Conservation (phyloP, 2,113 vertebrate species). For the Oreotrochilus melanogaster region DNA sequence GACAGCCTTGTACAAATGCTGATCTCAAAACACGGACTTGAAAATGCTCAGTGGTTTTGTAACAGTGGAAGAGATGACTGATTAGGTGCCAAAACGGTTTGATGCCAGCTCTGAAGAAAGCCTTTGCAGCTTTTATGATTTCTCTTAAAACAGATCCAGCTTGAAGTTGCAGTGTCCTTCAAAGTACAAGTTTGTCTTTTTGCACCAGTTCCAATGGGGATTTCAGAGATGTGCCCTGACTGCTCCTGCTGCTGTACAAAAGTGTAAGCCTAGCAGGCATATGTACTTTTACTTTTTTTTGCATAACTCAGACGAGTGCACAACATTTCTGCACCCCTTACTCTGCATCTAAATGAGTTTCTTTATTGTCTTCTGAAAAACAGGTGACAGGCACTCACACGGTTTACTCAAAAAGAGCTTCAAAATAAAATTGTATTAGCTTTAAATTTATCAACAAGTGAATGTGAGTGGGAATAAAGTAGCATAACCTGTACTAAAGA, state of each 20-base stretch:
- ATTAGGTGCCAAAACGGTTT: neutral
- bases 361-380: neutral
- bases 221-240: neutral
- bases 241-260: neutral
- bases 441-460: neutral
- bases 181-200: neutral
- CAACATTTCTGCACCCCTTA: neutral
- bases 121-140: neutral
- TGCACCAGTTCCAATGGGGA: neutral
- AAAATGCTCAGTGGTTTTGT: neutral
- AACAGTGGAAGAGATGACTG: neutral
- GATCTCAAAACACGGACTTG: neutral
- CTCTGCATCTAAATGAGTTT: neutral
- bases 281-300: neutral
- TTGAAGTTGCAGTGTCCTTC: neutral
- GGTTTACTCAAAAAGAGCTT: neutral
- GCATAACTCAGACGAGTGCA: neutral
- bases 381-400: neutral
- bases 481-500: neutral
- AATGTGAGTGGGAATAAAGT: neutral
- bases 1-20: neutral
- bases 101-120: conserved; percentile 9
- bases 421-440: neutral
- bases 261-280: neutral
- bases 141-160: neutral